Percentiles rank a stretch among this genome's conserved stretches.
Conservation (phyloP, 1,140 invertebrate species). For the Hycleus phaleratus region DNA sequence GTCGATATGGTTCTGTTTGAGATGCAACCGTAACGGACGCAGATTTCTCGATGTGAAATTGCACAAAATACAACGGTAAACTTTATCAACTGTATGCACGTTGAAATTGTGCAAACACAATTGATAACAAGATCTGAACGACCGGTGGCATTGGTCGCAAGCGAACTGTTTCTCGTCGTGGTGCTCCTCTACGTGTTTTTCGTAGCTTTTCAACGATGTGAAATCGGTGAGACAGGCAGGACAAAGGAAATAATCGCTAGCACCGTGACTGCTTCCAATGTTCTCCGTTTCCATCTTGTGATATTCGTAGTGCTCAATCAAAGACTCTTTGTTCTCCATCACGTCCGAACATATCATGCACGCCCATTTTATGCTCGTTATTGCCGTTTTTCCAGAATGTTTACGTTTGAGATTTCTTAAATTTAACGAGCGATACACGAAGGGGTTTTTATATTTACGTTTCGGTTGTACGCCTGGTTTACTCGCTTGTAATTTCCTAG, state of each 20-base stretch:
- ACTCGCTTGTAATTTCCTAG: too few relatives aligned
- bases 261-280: neutral
- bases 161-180: conserved; percentile 30
- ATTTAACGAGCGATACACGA: neutral
- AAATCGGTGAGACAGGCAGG: conserved; percentile 8
- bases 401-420: neutral
- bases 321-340: conserved; percentile 8
- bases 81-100: conserved; percentile 43
- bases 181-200: conserved; percentile 24
- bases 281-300: conserved; percentile 17
- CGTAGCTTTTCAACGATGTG: conserved; percentile 43
- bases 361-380: conserved; percentile 9
- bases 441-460: conserved; percentile 6
- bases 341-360: conserved; percentile 18
- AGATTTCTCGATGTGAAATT: conserved; percentile 26
- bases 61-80: conserved; percentile 43
- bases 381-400: neutral
- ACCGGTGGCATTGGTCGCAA: conserved; percentile 29
- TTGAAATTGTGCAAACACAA: conserved; percentile 31
- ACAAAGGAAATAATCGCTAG: conserved; percentile 7
- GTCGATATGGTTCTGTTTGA: conserved; percentile 31
- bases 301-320: conserved; percentile 21
- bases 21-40: conserved; percentile 19
- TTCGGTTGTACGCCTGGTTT: neutral
- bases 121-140: conserved; percentile 28